Conservation (phyloP, 1,140 invertebrate genomes). For the Aleiodes sp. region DNA sequence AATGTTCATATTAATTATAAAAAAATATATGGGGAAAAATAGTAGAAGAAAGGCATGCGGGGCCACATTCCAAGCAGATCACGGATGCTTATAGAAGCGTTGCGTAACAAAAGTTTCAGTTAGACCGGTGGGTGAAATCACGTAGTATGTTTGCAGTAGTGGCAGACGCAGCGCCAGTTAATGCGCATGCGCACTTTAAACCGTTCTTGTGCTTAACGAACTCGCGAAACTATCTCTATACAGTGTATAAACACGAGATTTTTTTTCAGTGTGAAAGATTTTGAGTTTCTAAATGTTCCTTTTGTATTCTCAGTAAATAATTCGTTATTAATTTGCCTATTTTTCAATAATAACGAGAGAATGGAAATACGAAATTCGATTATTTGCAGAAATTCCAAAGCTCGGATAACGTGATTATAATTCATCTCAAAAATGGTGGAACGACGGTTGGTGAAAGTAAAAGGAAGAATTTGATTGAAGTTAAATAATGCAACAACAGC, state of each 20-base stretch:
- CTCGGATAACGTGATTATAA: not conserved
- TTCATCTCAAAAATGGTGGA: not conserved
- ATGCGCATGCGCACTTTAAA: not conserved
- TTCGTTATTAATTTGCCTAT: no score
- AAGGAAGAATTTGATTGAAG: constrained; percentile 3
- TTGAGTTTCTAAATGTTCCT: no score
- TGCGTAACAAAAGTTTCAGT: constrained; percentile 56
- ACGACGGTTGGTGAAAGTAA: not conserved
- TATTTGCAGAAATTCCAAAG: not conserved
- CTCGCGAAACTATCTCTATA: no score
- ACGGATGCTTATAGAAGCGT: constrained; percentile 67
- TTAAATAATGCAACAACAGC: constrained; percentile 56
- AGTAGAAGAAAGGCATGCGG: constrained; percentile 23
- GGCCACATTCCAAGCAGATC: constrained; percentile 63
- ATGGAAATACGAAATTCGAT: not conserved
- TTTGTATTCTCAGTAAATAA: no score
- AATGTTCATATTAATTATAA: not conserved
- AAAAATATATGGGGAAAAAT: not conserved
- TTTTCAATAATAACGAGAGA: not conserved
- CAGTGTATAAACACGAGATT: no score
- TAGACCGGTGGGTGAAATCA: constrained; percentile 25
- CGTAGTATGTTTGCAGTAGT: not conserved
- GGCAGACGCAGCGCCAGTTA: not conserved
- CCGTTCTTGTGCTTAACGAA: no score
- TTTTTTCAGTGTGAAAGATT: no score